Evolutionary conservation across 2,113 vertebrate genomes (phyloP).

Genomic region (Syngnathoides biaculeatus): DNA sequence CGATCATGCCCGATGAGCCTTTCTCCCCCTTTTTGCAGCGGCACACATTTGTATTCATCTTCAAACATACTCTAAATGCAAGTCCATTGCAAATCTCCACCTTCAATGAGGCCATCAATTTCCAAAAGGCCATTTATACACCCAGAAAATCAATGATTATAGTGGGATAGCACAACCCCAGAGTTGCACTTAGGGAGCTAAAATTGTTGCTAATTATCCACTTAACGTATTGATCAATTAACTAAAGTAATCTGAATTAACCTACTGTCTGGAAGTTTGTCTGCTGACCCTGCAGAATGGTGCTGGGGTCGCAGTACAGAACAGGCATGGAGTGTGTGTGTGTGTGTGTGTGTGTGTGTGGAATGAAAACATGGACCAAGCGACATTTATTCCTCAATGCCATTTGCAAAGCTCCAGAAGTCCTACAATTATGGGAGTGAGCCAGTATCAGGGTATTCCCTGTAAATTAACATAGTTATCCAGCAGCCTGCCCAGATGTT

Average conservation of each 20-base stretch:
- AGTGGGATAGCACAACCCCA: constrained; percentile 71
- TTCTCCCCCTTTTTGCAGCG: constrained; percentile 49
- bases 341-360: constrained; percentile 41
- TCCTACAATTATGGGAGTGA: constrained; percentile 55
- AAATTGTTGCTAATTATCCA: constrained; percentile 82
- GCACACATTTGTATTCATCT: constrained; percentile 72
- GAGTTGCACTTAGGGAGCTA: constrained; percentile 77
- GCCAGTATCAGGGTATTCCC: constrained; percentile 46
- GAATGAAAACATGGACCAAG: constrained; percentile 50
- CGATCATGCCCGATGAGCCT: constrained; percentile 59
- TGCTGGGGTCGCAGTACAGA: constrained; percentile 64
- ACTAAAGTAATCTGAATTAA: constrained; percentile 82
- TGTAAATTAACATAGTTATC: constrained; percentile 43
- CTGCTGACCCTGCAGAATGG: constrained; percentile 76
- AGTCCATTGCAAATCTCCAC: constrained; percentile 63
- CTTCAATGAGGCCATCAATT: constrained; percentile 75
- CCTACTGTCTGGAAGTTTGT: constrained; percentile 79
- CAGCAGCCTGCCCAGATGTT: constrained; percentile 22
- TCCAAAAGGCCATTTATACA: constrained; percentile 80
- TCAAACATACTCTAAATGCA: constrained; percentile 76
- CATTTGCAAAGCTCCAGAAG: constrained; percentile 64
- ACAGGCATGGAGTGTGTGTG: constrained; percentile 44
- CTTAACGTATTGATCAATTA: constrained; percentile 82
- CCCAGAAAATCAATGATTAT: constrained; percentile 78
- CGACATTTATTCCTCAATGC: constrained; percentile 60